phyloP scores from a whole-genome alignment of 37 sponge, comb jelly and placozoan genomes.

The Aplysina aerophoba region DNA sequence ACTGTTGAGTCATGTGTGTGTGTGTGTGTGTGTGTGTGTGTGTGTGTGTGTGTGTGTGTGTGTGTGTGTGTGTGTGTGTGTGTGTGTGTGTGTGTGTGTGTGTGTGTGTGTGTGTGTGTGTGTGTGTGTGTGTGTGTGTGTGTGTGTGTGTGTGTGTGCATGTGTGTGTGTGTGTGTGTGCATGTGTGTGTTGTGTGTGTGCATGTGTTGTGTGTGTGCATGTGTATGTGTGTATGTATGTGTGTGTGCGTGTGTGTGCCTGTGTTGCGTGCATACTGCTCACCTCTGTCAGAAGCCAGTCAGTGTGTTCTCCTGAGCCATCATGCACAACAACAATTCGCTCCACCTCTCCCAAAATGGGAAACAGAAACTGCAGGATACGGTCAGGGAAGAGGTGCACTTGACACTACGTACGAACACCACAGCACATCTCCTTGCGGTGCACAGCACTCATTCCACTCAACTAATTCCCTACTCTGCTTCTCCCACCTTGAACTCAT shows the following conservation, averaged over 20 bases:
- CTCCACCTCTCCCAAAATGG: constrained; percentile 33
- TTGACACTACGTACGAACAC: too few species aligned
- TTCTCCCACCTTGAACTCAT: neutral
- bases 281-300: constrained; percentile 73
- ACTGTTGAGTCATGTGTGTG: neutral
- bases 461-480: too few species aligned
- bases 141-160: constrained; percentile 49
- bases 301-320: constrained; percentile 65
- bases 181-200: neutral
- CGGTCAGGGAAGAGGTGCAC: too few species aligned
- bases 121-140: constrained; percentile 47
- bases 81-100: neutral
- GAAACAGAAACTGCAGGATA: neutral
- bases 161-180: constrained; percentile 33
- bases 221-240: neutral
- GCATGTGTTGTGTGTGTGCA: neutral
- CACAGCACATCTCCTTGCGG: too few species aligned
- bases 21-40: too few species aligned
- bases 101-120: constrained; percentile 37
- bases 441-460: too few species aligned
- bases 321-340: constrained; percentile 71
- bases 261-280: neutral
- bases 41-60: neutral
- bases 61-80: neutral
- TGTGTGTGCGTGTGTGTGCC: neutral